These are phyloP conservation scores for Pocillopora damicornis DNA, from an alignment of 64 coral and sea anemone genomes.

Conservation along the genomic window DNA sequence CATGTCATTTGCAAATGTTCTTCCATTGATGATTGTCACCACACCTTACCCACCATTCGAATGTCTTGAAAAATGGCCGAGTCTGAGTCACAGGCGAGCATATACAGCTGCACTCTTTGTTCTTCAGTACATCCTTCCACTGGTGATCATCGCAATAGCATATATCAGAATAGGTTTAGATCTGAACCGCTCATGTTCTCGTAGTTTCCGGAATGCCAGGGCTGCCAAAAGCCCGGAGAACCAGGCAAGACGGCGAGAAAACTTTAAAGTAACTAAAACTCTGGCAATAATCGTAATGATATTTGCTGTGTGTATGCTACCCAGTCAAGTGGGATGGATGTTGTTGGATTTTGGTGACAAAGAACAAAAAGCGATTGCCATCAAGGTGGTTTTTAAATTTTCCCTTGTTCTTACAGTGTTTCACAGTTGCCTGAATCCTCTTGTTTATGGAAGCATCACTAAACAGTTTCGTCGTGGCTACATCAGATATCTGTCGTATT, in stretches of 20 bases:
- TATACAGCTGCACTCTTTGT: conserved; percentile 73
- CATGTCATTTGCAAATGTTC: conserved; percentile 54
- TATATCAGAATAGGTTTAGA: conserved; percentile 79
- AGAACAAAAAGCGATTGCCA: conserved; percentile 13
- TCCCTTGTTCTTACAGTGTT: conserved; percentile 59
- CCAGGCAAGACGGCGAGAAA: conserved; percentile 51
- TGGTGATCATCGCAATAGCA: conserved; percentile 61
- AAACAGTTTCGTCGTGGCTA: conserved; percentile 85
- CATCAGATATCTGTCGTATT: conserved; percentile 70
- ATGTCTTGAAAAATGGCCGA: conserved; percentile 74
- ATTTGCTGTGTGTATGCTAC: conserved; percentile 66
- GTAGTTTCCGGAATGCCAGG: neutral
- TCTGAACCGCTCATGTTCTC: conserved; percentile 36
- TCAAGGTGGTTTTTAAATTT: conserved; percentile 17
- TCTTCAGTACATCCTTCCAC: conserved; percentile 69
- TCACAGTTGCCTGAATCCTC: conserved; percentile 82
- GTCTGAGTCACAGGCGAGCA: conserved; percentile 31
- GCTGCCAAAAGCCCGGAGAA: conserved; percentile 10
- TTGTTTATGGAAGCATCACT: conserved; percentile 78
- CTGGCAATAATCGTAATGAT: conserved; percentile 62
- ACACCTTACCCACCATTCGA: neutral
- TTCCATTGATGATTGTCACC: conserved; percentile 72
- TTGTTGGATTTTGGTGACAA: conserved; percentile 51
- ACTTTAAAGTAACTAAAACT: conserved; percentile 73
- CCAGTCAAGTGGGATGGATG: conserved; percentile 62